Evolutionary conservation across 1,140 invertebrate species (phyloP).

Genomic region (Lethocerus indicus): DNA sequence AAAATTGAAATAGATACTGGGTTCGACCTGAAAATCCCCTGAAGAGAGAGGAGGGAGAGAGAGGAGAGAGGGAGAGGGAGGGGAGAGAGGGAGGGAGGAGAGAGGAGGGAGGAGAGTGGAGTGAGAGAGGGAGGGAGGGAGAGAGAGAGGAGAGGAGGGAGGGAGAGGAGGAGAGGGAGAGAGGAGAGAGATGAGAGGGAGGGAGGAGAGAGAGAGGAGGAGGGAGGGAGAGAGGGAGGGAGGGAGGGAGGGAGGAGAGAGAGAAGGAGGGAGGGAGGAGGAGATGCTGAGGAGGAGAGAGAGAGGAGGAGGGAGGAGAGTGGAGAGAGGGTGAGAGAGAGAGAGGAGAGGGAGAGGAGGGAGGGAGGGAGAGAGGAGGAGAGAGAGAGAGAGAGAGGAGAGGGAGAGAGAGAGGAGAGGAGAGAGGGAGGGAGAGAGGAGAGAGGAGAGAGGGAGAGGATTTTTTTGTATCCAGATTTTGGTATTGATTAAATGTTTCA

Average conservation of each 20-base stretch:
- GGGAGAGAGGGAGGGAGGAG: no score
- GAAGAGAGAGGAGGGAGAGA: no score
- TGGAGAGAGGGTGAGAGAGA: constrained; percentile 1
- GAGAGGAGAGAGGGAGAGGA: neutral
- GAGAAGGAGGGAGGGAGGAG: neutral
- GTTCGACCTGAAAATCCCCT: no score
- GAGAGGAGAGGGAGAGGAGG: neutral
- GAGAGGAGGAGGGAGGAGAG: neutral
- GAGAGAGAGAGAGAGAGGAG: neutral
- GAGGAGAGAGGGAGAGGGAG: no score
- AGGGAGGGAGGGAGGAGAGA: neutral
- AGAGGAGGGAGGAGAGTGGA: no score
- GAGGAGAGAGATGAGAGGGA: neutral
- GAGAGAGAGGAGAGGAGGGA: no score
- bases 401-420: neutral
- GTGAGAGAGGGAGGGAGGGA: no score
- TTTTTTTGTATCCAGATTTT: neutral
- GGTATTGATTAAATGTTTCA: neutral
- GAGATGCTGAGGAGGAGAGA: neutral
- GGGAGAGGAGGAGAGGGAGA: neutral
- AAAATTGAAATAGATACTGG: no score
- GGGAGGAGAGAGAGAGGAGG: neutral
- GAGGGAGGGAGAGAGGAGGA: neutral
- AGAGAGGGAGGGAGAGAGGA: neutral
- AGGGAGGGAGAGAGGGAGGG: neutral